Conservation (phyloP, 2,888 invertebrate species). For the Caenorhabditis sp. region DNA sequence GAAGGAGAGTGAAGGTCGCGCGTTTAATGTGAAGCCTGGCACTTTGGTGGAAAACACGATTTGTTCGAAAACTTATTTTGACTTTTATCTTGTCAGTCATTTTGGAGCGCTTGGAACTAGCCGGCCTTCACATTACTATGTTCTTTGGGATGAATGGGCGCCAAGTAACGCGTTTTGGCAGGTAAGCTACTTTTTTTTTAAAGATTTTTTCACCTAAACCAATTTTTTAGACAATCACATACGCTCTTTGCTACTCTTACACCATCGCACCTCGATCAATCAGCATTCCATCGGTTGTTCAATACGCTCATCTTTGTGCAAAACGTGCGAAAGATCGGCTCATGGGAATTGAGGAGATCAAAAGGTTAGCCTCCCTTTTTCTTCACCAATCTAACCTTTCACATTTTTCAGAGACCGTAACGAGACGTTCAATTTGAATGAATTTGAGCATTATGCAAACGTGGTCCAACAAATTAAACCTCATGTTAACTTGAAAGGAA, state of each 20-base stretch:
- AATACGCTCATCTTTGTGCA: slow-evolving; percentile 66
- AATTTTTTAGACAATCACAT: background rate
- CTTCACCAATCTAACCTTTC: too few relatives aligned
- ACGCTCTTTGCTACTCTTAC: slow-evolving; percentile 64
- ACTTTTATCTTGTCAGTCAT: slow-evolving; percentile 67
- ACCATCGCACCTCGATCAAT: slow-evolving; percentile 63
- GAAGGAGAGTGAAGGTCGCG: slow-evolving; percentile 58
- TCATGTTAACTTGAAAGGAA: too few relatives aligned
- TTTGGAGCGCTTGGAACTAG: slow-evolving; percentile 64
- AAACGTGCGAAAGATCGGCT: slow-evolving; percentile 60
- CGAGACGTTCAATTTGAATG: too few relatives aligned
- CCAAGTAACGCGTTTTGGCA: slow-evolving; percentile 61
- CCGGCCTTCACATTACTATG: slow-evolving; percentile 67
- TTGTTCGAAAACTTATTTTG: slow-evolving; percentile 62
- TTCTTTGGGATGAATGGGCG: slow-evolving; percentile 64
- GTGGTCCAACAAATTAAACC: too few relatives aligned
- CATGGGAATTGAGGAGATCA: too few relatives aligned
- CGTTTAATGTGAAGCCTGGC: slow-evolving; percentile 64
- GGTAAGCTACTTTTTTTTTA: background rate
- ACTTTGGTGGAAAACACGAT: slow-evolving; percentile 66
- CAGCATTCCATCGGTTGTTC: slow-evolving; percentile 63
- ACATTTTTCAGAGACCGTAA: too few relatives aligned
- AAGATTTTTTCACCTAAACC: background rate
- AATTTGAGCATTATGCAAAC: too few relatives aligned
- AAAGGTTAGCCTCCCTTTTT: too few relatives aligned